Conservation (phyloP, 2,888 invertebrate species). For the Gymnoscelis rufifasciata region DNA sequence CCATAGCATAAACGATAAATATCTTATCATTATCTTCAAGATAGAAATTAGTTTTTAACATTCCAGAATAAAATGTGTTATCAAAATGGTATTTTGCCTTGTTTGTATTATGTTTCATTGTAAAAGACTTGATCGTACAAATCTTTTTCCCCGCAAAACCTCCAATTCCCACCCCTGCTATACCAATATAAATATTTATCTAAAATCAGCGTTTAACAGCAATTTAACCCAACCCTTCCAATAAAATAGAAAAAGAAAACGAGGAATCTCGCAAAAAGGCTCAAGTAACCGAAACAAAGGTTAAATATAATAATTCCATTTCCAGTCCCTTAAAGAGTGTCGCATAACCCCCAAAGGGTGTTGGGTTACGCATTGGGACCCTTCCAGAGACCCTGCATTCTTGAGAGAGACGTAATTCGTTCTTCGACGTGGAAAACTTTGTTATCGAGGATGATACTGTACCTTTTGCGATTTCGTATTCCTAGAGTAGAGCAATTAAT, state of each 20-base stretch:
- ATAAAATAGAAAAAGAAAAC: background rate
- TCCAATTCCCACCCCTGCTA: too few species aligned
- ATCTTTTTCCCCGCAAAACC: too few species aligned
- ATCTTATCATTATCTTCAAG: too few species aligned
- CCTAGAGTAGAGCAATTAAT: background rate
- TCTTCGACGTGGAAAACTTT: constrained; percentile 16
- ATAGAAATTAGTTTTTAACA: too few species aligned
- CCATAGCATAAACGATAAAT: too few species aligned
- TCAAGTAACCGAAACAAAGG: constrained; percentile 6
- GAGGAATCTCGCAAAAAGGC: background rate
- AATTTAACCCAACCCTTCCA: background rate
- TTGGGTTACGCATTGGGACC: background rate
- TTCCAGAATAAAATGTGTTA: too few species aligned
- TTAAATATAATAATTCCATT: constrained; percentile 15
- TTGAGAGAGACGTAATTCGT: constrained; percentile 9
- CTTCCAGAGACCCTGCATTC: constrained; percentile 11
- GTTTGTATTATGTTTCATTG: too few species aligned
- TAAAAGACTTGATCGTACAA: too few species aligned
- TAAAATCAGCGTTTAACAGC: background rate
- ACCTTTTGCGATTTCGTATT: constrained; percentile 4
- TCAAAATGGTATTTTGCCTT: too few species aligned
- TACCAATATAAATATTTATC: too few species aligned
- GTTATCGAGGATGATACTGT: constrained; percentile 6
- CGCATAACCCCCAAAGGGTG: constrained; percentile 6
- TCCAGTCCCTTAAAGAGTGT: constrained; percentile 7